Base-by-base conservation (phyloP, 2,797 vertebrate species). In the Polyboroides typus region DNA sequence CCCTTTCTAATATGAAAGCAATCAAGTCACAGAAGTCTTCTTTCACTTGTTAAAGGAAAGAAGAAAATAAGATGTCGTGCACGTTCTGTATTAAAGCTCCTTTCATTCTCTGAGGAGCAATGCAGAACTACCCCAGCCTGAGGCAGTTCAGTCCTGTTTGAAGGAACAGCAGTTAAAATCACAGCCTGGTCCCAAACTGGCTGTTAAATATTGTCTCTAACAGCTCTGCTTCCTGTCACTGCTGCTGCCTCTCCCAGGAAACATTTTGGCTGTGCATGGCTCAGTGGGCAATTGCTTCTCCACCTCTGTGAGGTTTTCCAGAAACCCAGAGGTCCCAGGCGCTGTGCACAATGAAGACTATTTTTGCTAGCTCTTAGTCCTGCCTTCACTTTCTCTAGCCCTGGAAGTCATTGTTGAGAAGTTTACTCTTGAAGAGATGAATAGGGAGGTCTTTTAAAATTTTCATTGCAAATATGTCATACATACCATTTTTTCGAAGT, bases 401-500 rank as follows among this genome's bases (percentile, higher is more conserved):
- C 34, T 78, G n/a, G 15, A 79, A 83, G 33, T 64, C 42, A 44
- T 8, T 71, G 52, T 29, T 87, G 72, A 63, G 27, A 87, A 92
- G 34, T 40, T 86, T 53, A 42, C 42, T 90, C 64, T 10, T 91
- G 17, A 74, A 86, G 34, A 63, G 64, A 74, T 62, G 45, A 90
- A 92, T 34, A 96, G 40, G 53, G 80, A 92, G 53, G 68, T 90
- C 59, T 96, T 97, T 95, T 94, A 14, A 89, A 81, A n/a, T 92
- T 74, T 63, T 86, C 13, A 44, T 87, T 91, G 83, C 64, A 87
- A 78, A 96, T 27, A 96, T 56, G 89, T 45, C 34, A 96, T 95
- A 97, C 99, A 82, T 98, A 99, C 99, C 99, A 99, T 99, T 99
- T 99, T 99, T 98, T 99, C 99, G 96, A 99, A 99, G 98, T 99